These are phyloP conservation scores for Leptogaster cylindrica DNA, from an alignment of 2,888 invertebrate species.

Conservation along the genomic window DNA sequence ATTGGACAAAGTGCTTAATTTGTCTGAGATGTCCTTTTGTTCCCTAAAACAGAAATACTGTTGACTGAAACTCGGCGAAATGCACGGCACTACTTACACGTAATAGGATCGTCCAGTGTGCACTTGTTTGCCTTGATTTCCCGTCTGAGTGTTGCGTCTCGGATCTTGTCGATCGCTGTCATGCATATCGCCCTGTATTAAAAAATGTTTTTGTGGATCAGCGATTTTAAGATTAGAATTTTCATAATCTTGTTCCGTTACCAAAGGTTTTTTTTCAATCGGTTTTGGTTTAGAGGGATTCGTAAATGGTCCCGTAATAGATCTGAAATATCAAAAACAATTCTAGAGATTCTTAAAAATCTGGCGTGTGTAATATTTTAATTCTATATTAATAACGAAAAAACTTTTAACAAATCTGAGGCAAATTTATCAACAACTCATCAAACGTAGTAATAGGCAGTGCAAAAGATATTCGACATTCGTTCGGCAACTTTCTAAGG, in stretches of 20 bases:
- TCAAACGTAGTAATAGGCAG: too few relatives aligned
- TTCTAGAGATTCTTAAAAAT: too few relatives aligned
- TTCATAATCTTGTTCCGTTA: constrained; percentile 41
- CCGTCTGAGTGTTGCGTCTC: neutral
- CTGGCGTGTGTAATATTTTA: too few relatives aligned
- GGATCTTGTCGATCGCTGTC: constrained; percentile 40
- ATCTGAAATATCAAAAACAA: constrained; percentile 15
- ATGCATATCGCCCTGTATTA: constrained; percentile 42
- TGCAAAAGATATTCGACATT: too few relatives aligned
- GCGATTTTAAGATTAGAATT: constrained; percentile 41
- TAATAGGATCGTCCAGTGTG: constrained; percentile 41
- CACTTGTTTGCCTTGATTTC: constrained; percentile 23
- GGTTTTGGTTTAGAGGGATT: constrained; percentile 34
- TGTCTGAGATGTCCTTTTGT: constrained; percentile 32
- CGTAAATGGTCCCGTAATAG: constrained; percentile 43
- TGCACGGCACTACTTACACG: constrained; percentile 27
- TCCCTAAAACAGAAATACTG: constrained; percentile 27
- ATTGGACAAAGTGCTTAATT: constrained; percentile 12
- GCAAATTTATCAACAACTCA: too few relatives aligned
- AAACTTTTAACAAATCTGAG: too few relatives aligned
- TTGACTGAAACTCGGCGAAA: neutral
- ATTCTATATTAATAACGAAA: too few relatives aligned
- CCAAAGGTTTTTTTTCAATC: constrained; percentile 34
- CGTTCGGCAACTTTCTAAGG: too few relatives aligned
- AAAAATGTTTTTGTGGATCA: constrained; percentile 42